Evolutionary conservation across 2,797 vertebrate genomes (phyloP).

Genomic region (Cossypha niveicapilla): DNA sequence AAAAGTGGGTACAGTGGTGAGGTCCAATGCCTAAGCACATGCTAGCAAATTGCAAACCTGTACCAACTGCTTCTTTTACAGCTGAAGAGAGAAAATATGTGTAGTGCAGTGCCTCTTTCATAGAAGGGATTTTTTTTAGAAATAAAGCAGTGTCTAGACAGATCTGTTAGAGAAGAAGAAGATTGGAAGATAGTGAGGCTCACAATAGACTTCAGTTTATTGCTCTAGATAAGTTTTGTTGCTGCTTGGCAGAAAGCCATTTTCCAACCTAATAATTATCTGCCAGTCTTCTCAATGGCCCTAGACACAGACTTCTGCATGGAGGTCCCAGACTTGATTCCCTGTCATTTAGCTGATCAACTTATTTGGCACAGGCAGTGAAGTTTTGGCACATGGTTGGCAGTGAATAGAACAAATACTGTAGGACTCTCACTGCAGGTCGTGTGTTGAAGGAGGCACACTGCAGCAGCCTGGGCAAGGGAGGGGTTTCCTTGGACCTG

Average conservation of each 20-base stretch:
- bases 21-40: neutral
- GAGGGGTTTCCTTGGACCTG: neutral
- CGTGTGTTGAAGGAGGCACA: rapidly evolving
- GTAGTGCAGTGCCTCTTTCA: neutral
- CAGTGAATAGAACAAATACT: neutral
- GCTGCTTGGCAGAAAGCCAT: neutral
- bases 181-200: neutral
- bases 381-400: neutral
- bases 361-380: neutral
- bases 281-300: neutral
- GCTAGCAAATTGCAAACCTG: neutral
- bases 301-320: neutral
- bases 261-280: neutral
- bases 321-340: neutral
- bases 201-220: neutral
- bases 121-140: neutral
- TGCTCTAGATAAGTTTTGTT: neutral
- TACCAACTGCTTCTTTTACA: neutral
- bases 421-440: neutral
- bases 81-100: neutral
- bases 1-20: neutral
- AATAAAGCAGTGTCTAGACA: neutral
- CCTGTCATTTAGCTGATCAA: neutral
- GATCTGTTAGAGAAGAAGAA: neutral
- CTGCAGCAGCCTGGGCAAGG: neutral